Base-by-base conservation (phyloP, 2,797 vertebrate species). In the Spinibarbus caldwelli region DNA sequence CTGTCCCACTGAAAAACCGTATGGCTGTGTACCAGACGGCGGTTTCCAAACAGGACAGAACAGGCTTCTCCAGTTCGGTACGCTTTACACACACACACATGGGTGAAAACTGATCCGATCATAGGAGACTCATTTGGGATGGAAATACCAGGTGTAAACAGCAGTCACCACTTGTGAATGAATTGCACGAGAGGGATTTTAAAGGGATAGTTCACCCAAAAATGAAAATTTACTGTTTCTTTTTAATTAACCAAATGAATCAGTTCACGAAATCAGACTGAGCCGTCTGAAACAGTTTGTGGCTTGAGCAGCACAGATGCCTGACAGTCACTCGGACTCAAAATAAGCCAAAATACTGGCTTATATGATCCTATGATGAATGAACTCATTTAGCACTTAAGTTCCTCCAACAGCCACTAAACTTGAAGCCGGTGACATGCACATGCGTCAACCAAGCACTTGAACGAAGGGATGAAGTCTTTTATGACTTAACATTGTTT, bases 11-110 rank as follows among this genome's bases (percentile, higher is more conserved):
- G 88, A 97, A 95, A 91, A 96, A 96, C 88, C 92, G 95, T 70
- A 93, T 97, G 96, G 97, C 96, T 31, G 94, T 95, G 93, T 97
- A 98, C 93, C 97, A 98, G 92, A 95, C 96, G 89, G 96, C 97
- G 87, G 95, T 95, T 87, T 95, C 96, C 82, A 94, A 93, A 89
- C 93, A 59, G 85, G 94, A 94, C 92, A 91, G 90, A 92, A 89
- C 89, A 92, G 89, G 34, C 91, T 91, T 92, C 89, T 93, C 94
- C 91, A 92, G 93, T 87, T 91, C 93, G 62, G 98, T 99, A 94
- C 0, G 73, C 23, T 57, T 71, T n/a, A 75, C 49, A 73, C 49
- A 68, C 15, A 67, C 11, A 45, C 70, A 17, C 1, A n/a, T n/a
- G 0, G 9, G 9, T 31, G 72, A 31, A 72, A 72, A 19, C 43